These are phyloP conservation scores for Norana najaformis DNA, from an alignment of 2,888 invertebrate species.

Conservation along the genomic window DNA sequence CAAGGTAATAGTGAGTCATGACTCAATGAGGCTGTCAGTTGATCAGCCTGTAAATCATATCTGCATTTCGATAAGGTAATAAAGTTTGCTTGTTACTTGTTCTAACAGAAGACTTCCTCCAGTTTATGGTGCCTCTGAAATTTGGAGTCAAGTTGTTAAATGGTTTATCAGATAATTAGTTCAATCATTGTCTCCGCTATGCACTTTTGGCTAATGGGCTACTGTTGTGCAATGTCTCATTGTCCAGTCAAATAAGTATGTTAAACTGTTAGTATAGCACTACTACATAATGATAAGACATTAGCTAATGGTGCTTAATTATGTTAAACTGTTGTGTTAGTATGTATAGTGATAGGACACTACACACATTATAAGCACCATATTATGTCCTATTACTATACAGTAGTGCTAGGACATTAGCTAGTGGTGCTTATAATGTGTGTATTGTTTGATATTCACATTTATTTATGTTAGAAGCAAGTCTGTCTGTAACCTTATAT, in stretches of 20 bases:
- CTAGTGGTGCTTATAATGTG: no score
- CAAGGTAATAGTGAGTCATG: constrained; percentile 49
- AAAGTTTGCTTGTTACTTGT: neutral
- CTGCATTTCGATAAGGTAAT: neutral
- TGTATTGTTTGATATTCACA: no score
- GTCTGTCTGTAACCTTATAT: no score
- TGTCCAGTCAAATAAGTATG: no score
- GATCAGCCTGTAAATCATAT: neutral
- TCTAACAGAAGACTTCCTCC: neutral
- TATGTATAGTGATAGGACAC: no score
- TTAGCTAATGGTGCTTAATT: no score
- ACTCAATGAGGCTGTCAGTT: no score
- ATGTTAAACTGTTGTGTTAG: no score
- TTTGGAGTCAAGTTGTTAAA: neutral
- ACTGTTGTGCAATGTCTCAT: neutral
- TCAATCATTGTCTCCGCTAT: neutral
- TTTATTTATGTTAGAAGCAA: no score
- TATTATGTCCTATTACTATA: no score
- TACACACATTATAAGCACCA: no score
- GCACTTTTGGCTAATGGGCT: neutral
- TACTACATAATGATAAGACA: neutral
- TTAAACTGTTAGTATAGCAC: neutral
- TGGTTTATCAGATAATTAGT: neutral
- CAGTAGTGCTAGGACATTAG: no score
- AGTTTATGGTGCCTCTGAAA: neutral